These are phyloP conservation scores for Ciconia stormi DNA, from an alignment of 2,113 vertebrate species.

Conservation along the genomic window DNA sequence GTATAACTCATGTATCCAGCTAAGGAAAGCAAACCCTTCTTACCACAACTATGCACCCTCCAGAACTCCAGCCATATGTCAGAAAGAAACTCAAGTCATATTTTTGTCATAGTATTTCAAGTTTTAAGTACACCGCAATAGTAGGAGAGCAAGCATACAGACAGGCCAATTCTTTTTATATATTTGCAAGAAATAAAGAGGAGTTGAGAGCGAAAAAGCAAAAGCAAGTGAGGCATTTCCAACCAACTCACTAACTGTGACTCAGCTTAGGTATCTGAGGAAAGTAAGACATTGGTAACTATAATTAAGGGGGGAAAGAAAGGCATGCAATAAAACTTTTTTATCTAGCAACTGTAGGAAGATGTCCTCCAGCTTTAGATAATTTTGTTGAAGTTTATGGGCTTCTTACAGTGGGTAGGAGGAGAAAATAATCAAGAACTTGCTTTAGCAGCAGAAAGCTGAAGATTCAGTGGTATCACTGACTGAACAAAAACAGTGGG, in stretches of 20 bases:
- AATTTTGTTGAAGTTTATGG: neutral
- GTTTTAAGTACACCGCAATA: neutral
- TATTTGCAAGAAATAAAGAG: neutral
- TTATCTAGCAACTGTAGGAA: neutral
- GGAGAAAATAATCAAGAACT: neutral
- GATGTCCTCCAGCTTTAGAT: neutral
- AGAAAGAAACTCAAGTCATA: neutral
- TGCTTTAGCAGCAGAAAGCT: neutral
- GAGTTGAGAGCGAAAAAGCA: neutral
- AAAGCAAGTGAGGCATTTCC: neutral
- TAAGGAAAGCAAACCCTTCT: conserved; percentile 1
- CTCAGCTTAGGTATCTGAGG: neutral
- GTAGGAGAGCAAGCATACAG: neutral
- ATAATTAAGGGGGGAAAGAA: neutral
- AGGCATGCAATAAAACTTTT: neutral
- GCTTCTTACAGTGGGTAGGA: neutral
- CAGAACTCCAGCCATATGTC: neutral
- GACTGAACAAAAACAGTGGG: neutral
- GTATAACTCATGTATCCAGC: neutral
- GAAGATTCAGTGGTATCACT: neutral
- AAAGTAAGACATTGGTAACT: neutral
- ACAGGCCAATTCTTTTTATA: neutral
- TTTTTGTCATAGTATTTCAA: neutral
- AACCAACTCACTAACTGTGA: neutral
- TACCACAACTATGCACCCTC: neutral